phyloP scores from a whole-genome alignment of 2,797 vertebrate genomes.

The Spinus olivaceus region DNA sequence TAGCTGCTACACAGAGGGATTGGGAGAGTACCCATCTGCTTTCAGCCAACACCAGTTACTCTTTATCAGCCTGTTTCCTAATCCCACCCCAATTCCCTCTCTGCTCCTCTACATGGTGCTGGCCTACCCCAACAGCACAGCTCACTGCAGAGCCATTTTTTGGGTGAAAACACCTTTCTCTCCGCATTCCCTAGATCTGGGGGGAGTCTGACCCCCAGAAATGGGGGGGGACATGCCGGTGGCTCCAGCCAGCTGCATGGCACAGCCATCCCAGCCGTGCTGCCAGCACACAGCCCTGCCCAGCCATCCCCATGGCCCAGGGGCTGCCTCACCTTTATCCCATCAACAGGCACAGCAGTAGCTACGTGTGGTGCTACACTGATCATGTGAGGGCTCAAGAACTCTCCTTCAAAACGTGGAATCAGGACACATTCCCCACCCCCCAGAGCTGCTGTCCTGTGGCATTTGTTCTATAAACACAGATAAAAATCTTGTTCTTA shows the following conservation, averaged over 20 bases:
- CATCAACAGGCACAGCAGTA: neutral
- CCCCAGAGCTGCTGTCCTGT: neutral
- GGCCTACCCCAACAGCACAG: neutral
- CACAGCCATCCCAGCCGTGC: fast-evolving
- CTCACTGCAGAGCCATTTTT: neutral
- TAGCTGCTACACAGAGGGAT: neutral
- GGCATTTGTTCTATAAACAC: neutral
- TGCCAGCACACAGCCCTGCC: neutral
- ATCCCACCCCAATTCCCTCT: neutral
- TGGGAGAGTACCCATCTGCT: neutral
- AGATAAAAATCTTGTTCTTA: constrained; percentile 20
- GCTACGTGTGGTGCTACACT: neutral
- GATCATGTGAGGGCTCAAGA: neutral
- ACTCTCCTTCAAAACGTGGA: neutral
- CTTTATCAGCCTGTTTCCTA: neutral
- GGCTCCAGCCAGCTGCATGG: neutral
- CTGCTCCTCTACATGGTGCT: neutral
- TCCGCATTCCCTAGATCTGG: neutral
- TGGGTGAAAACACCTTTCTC: neutral
- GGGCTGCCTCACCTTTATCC: neutral
- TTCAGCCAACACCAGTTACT: neutral
- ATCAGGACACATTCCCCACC: neutral
- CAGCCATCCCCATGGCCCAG: fast-evolving
- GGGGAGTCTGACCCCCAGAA: neutral
- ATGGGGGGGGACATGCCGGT: fast-evolving